A percentile compares a stretch with the other conserved stretches of the same genome.
Evolutionary conservation across 2,888 invertebrate genomes (phyloP).

Genomic region (Torymus aiolomorphi): DNA sequence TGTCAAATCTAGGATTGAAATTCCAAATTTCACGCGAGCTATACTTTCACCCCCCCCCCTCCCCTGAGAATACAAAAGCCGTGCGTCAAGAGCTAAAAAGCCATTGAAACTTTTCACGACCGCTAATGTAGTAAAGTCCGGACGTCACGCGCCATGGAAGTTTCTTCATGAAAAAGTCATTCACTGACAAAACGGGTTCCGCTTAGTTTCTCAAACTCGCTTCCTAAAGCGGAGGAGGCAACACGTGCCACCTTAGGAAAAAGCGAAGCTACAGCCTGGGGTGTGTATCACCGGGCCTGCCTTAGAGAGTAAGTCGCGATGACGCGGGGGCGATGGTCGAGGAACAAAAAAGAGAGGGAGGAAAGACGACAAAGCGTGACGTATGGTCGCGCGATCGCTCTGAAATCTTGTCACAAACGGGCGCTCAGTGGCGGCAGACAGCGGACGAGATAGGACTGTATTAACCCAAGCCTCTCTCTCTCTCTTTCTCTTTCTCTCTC

Average conservation of each 20-base stretch:
- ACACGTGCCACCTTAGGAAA: no score
- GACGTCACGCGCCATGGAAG: neutral
- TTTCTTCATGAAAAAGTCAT: constrained; percentile 41
- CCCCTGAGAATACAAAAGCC: no score
- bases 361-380: neutral
- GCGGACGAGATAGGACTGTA: constrained; percentile 63
- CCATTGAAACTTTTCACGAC: no score
- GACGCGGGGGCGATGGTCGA: no score
- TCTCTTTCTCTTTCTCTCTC: neutral
- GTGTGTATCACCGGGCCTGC: no score
- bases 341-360: neutral
- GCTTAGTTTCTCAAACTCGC: neutral
- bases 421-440: constrained; percentile 54
- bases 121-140: no score
- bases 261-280: no score
- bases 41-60: no score
- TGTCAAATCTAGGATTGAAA: constrained; percentile 11
- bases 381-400: constrained; percentile 57
- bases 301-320: no score
- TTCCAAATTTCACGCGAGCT: neutral
- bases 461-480: constrained; percentile 58
- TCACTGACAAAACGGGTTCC: constrained; percentile 12
- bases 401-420: constrained; percentile 65
- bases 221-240: no score
- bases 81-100: no score